Conservation (phyloP, 2,888 invertebrate genomes). For the Habroteleia sp. region DNA sequence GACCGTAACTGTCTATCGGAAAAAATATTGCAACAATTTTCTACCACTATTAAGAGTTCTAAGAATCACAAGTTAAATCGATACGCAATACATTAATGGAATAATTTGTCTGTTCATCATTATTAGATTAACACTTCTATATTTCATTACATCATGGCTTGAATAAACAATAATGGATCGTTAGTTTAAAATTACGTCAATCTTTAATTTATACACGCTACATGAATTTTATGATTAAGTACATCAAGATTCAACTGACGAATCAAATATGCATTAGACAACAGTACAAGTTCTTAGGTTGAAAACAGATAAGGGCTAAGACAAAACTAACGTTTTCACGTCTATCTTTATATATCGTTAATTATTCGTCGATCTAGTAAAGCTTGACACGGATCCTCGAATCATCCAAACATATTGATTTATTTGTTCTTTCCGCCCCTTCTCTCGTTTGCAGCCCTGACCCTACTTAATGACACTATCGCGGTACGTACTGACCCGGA, state of each 20-base stretch:
- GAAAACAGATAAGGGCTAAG: slow-evolving; percentile 9
- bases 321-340: slow-evolving; percentile 17
- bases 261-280: neutral
- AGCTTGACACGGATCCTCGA: slow-evolving; percentile 63
- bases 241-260: neutral
- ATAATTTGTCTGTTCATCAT: slow-evolving; percentile 16
- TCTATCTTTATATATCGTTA: slow-evolving; percentile 54
- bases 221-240: no score
- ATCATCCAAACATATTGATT: slow-evolving; percentile 66
- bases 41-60: no score
- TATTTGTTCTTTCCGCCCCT: slow-evolving; percentile 60
- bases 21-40: no score
- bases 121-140: slow-evolving; percentile 18
- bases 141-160: slow-evolving; percentile 2
- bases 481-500: slow-evolving; percentile 62
- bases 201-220: no score
- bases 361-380: slow-evolving; percentile 58
- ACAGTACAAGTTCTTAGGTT: no score
- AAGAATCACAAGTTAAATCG: neutral
- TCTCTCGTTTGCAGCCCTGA: slow-evolving; percentile 61
- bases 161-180: neutral
- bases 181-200: neutral
- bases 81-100: slow-evolving; percentile 18
- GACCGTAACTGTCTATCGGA: no score
- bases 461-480: slow-evolving; percentile 65